phyloP scores from a whole-genome alignment of 37 sponge, comb jelly and placozoan species.

The Halichondria panicea region DNA sequence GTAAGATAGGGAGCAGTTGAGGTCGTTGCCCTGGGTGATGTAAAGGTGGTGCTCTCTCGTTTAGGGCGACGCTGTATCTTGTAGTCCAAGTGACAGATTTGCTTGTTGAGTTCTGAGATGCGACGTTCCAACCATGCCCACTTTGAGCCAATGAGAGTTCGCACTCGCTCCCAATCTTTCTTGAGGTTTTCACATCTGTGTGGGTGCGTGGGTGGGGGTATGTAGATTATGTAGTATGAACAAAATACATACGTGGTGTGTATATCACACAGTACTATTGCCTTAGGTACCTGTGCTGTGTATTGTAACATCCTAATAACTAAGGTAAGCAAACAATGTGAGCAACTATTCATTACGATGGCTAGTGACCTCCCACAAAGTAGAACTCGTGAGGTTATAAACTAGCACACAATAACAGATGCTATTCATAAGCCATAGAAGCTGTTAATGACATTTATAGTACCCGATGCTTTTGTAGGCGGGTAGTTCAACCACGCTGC shows the following conservation, averaged over 20 bases:
- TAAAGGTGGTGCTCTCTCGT: constrained; percentile 14
- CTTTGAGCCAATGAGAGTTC: constrained; percentile 21
- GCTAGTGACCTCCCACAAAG: not conserved
- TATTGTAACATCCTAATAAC: not conserved
- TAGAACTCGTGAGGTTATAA: no score
- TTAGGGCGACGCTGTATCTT: constrained; percentile 4
- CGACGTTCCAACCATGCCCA: constrained; percentile 55
- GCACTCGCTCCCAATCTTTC: constrained; percentile 14
- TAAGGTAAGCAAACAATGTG: not conserved
- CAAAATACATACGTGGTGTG: no score
- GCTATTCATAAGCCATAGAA: not conserved
- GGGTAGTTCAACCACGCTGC: not conserved
- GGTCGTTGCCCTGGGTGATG: not conserved
- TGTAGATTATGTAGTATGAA: not conserved
- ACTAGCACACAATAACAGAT: not conserved
- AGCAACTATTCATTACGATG: not conserved
- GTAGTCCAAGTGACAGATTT: constrained; percentile 36
- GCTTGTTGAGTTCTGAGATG: constrained; percentile 27
- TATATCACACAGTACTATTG: not conserved
- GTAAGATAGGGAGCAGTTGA: not conserved
- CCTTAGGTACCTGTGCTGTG: not conserved
- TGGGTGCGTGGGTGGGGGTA: not conserved
- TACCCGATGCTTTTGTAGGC: not conserved
- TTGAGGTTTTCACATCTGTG: not conserved
- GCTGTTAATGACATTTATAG: not conserved